phyloP scores from a whole-genome alignment of 2,888 invertebrate genomes.

The Anaspis maculata region DNA sequence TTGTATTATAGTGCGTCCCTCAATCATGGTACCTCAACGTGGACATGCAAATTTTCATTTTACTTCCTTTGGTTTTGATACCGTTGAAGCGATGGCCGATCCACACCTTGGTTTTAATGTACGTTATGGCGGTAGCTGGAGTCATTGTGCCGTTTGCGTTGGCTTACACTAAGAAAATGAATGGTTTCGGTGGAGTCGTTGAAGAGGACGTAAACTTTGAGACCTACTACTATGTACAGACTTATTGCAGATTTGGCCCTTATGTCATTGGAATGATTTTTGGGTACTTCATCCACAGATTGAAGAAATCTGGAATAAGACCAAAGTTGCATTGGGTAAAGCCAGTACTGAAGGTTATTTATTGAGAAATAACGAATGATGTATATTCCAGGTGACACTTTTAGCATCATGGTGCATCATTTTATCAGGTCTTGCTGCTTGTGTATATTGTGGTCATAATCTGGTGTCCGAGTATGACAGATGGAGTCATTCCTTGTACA shows the following conservation, averaged over 20 bases:
- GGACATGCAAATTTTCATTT: constrained; percentile 10
- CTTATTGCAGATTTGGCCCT: constrained; percentile 7
- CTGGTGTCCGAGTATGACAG: not conserved
- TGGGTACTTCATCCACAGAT: constrained; percentile 8
- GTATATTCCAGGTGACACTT: too few relatives aligned
- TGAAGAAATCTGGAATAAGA: too few relatives aligned
- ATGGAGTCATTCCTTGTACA: constrained; percentile 5
- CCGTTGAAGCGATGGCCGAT: constrained; percentile 5
- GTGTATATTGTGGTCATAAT: not conserved
- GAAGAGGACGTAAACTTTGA: not conserved
- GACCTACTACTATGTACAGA: constrained; percentile 8
- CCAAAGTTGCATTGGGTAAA: too few relatives aligned
- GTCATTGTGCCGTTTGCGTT: not conserved
- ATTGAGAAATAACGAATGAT: too few relatives aligned
- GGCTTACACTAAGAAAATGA: not conserved
- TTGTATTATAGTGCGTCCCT: constrained; percentile 8
- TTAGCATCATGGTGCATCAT: not conserved
- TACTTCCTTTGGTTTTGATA: constrained; percentile 6
- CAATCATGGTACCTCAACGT: constrained; percentile 12
- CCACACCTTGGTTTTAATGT: not conserved
- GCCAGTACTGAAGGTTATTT: too few relatives aligned
- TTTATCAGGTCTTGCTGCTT: not conserved
- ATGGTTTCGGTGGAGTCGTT: too few relatives aligned
- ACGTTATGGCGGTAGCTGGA: constrained; percentile 1
- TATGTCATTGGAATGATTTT: constrained; percentile 12